These are phyloP conservation scores for Contarinia nasturtii DNA, from an alignment of 1,140 invertebrate species.

Conservation along the genomic window DNA sequence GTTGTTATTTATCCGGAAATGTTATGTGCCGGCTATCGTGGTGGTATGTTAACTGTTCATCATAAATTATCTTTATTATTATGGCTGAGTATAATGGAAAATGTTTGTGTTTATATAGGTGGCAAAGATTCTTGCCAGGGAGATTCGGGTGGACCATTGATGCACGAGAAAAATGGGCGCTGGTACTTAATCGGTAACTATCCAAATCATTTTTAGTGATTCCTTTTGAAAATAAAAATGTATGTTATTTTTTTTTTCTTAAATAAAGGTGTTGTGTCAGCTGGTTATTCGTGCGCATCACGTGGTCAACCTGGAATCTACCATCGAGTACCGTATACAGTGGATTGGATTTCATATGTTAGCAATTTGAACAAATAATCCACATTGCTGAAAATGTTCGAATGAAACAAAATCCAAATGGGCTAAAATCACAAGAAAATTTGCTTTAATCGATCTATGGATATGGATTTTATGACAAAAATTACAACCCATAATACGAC, in stretches of 20 bases:
- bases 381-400: neutral
- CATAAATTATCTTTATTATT: neutral
- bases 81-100: neutral
- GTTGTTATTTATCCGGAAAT: slow-evolving; percentile 91
- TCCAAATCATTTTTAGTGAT: too few relatives aligned
- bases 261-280: slow-evolving; percentile 58
- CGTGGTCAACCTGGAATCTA: slow-evolving; percentile 85
- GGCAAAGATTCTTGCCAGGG: slow-evolving; percentile 39
- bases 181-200: slow-evolving; percentile 62
- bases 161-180: slow-evolving; percentile 64
- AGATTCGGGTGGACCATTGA: slow-evolving; percentile 74
- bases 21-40: slow-evolving; percentile 88
- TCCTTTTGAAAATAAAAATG: too few relatives aligned
- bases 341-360: slow-evolving; percentile 70
- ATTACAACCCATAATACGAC: too few relatives aligned
- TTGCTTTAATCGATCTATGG: too few relatives aligned
- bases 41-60: slow-evolving; percentile 64
- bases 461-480: too few relatives aligned
- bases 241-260: too few relatives aligned
- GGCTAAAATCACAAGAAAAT: too few relatives aligned
- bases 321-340: slow-evolving; percentile 79
- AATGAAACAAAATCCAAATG: too few relatives aligned
- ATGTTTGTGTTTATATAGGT: neutral
- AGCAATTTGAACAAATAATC: slow-evolving; percentile 21
- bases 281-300: slow-evolving; percentile 83